Evolutionary conservation across 2,113 vertebrate genomes (phyloP), one percentile per base, ranked within the genome.

Genomic region (Lutjanus erythropterus): DNA sequence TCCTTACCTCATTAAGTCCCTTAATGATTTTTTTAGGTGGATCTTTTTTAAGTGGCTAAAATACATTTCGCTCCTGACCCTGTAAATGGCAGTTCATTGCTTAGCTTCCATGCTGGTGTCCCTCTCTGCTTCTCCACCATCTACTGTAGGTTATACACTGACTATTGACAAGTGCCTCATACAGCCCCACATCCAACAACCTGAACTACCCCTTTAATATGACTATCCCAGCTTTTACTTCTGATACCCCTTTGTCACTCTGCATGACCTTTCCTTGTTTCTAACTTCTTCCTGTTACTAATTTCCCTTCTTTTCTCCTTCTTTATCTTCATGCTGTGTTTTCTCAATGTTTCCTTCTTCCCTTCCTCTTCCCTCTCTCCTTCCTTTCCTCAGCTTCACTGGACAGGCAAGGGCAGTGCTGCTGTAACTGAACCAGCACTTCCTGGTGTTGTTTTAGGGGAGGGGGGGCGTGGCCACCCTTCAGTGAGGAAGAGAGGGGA

Each of bases 361-460:
- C 64, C 61, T 71, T 52, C 67, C 60, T 71, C 59, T 85, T 72
- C 67, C 64, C 72, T 80, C 68, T 85, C 79, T 86, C 47, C 59
- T 85, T 72, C 67, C 64, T 70, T 80, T 71, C 86, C 79, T 86
- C 47, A 68, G 84, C 71, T 53, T 79, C 83, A 62, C 56, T 84
- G 73, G 46, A 80, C 59, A 90, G 69, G 71, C 85, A 86, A 89
- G 87, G 84, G 87, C 81, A 90, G 78, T 72, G 52, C 68, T 84
- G 89, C 84, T 89, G 82, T 83, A 88, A 89, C 78, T 81, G 91
- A 92, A 84, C 77, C 74, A 91, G 79, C 80, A 90, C 88, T 94
- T 94, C 93, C 93, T 93, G 89, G 84, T 93, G 85, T 91, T 91
- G 85, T 89, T 92, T 83, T 65, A 59, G 41, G 60, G 66, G 27